Evolutionary conservation across 2,797 vertebrate genomes (phyloP), one percentile per base, ranked within the genome.

Genomic region (Hyperoplus immaculatus): DNA sequence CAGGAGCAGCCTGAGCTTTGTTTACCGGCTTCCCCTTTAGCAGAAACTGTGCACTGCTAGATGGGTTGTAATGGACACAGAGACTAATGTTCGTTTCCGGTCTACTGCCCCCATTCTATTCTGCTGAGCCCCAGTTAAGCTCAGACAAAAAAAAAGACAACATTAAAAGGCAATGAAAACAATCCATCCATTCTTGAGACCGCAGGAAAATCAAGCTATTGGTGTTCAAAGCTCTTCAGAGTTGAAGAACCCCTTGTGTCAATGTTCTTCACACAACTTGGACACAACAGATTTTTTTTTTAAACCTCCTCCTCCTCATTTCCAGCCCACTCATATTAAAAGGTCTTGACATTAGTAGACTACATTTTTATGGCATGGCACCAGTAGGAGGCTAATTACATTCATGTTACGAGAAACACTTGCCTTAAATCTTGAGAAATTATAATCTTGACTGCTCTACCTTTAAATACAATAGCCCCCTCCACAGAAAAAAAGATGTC

Each of bases 341-440:
- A 84, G 69, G 76, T 85, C 80, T 79, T 59, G 70, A 58, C 65
- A 76, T 70, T 72, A 64, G 86, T 59, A n/a, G n/a, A n/a, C n/a
- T n/a, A 67, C 13, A 73, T 71, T 84, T 89, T 79, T 67, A 75
- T 80, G 68, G 61, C 83, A 72, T 81, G 69, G 59, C 69, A 80
- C 78, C 86, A 73, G 63, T 73, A 66, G 56, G 21, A 65, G 39
- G 39, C 45, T 74, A 77, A 85, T 87, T 84, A 71, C 56, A 63
- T 84, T 72, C 43, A 53, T 71, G 66, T 73, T 82, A 85, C 72
- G 49, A 83, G 73, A 76, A 75, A 75, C 60, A 63, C 61, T 82
- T 72, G 55, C 15, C 45, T 83, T 83, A 72, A 54, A 74, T 74
- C 82, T 70, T 70, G 58, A 85, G 59, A 66, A 80, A 85, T 74